A percentile compares a stretch with the other conserved stretches of the same genome.
phyloP scores from a whole-genome alignment of 2,797 vertebrate species.

The Odontamblyopus lacepedii region DNA sequence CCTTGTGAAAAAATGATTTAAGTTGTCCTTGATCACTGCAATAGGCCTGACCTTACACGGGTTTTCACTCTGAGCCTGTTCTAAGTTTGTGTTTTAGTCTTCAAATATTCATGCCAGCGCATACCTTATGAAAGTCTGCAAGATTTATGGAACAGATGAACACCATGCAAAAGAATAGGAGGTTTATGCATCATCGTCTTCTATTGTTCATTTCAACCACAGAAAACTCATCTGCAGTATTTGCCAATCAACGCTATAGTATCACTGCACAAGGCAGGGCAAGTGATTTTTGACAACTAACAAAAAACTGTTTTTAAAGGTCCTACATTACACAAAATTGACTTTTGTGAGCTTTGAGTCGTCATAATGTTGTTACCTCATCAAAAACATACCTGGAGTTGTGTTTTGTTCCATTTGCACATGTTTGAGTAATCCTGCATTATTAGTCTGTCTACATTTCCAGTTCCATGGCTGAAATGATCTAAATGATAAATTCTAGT shows the following conservation, averaged over 20 bases:
- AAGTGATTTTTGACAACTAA: background rate
- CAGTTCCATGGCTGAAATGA: no score
- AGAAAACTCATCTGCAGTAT: no score
- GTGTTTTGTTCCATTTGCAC: no score
- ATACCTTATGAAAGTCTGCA: conserved; percentile 7
- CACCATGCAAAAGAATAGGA: background rate
- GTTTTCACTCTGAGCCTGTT: background rate
- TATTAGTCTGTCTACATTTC: no score
- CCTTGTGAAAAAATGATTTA: conserved; percentile 2
- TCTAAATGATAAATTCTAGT: no score
- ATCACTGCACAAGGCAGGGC: background rate
- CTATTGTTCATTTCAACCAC: background rate
- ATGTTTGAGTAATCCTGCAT: no score
- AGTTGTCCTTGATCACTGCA: background rate
- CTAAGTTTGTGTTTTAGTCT: conserved; percentile 1
- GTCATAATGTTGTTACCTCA: no score
- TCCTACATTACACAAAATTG: no score
- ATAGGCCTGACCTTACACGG: background rate
- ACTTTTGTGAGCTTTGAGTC: no score
- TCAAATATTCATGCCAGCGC: conserved; percentile 8
- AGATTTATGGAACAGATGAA: background rate
- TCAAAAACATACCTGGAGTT: no score
- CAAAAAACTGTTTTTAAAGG: background rate
- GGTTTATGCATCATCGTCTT: background rate
- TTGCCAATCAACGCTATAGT: no score